Conservation (phyloP, 2,797 vertebrate species). For the Tiaroga cobitis region DNA sequence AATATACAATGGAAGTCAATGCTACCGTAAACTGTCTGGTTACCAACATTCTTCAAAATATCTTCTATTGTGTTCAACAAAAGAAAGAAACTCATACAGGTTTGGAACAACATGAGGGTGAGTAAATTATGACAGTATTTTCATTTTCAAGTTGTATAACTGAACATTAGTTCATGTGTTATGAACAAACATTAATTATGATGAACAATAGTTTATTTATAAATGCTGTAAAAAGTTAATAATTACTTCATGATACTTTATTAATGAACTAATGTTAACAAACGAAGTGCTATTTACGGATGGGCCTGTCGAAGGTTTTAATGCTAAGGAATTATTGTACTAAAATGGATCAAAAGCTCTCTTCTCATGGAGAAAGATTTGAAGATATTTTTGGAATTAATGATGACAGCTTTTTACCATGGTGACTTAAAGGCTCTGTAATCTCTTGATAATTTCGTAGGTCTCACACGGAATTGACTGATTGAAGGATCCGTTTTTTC, state of each 20-base stretch:
- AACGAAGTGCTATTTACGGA: not conserved
- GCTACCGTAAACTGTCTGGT: not conserved
- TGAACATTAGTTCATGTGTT: not conserved
- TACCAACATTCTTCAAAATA: not conserved
- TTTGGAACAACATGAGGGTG: not conserved
- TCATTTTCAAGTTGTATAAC: not conserved
- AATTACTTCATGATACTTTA: not conserved
- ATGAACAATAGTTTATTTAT: not conserved
- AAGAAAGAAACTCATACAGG: not conserved
- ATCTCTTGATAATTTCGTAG: not conserved
- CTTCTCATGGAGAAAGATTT: not conserved
- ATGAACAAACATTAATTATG: not conserved
- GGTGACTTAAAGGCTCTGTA: not conserved
- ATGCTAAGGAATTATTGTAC: not conserved
- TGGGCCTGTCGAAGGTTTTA: not conserved
- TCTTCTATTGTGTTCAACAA: not conserved
- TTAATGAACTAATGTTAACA: not conserved
- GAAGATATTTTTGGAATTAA: slow-evolving; percentile 41
- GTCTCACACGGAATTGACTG: slow-evolving; percentile 10
- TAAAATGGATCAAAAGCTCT: not conserved
- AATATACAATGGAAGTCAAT: not conserved
- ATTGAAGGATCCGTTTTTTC: slow-evolving; percentile 20
- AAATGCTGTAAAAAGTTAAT: not conserved
- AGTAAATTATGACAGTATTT: not conserved
- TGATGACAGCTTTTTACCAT: slow-evolving; percentile 36